Evolutionary conservation across 2,888 invertebrate species (phyloP), one percentile per base, ranked within the genome.

Genomic region (Drosophila mulleri): DNA sequence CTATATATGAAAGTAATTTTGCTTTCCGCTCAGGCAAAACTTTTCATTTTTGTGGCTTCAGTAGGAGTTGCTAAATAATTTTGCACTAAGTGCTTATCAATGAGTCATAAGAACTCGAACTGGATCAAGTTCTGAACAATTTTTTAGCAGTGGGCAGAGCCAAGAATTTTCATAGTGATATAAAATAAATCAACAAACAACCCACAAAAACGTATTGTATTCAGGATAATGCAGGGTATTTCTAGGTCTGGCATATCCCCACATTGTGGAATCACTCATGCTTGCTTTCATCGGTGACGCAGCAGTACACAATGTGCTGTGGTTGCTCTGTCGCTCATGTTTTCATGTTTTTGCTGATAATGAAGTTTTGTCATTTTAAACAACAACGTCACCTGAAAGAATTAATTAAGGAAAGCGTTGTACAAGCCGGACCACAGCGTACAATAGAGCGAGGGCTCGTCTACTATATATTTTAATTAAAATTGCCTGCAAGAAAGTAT

Each of bases 381-480:
- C 41, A 26, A 26, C 39, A 54, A 23, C 23, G 26, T 39, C 37
- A 54, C 54, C 52, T 52, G 35, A 32, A 54, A 14, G 39, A 54
- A 54, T 54, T 54, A 54, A 54, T 54, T 54, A 41, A 54, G 54
- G 7, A 20, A 20, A 18, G 52, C 52, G 20, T 35, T 2, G 12
- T 20, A 35, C 8, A 32, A 39, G 7, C 54, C 54, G 26, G 54
- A 54, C 41, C 54, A 41, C 54, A 54, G 7, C 35, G 0, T 0
- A 37, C 37, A 37, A 37, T 37, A 23, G 11, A n/a, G 23, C 18
- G 14, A 12, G 3, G 14, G 39, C 26, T 18, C 16, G 1, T 9
- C 41, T 26, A 41, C 41, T 26, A 29, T 8, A 26, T 54, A 8
- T 41, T 29, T 54, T 54, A 54, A 41, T 41, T 54, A 18, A 26